Percentiles rank a stretch among this genome's conserved stretches.
Evolutionary conservation across 2,113 vertebrate genomes (phyloP).

Genomic region (Rostratula benghalensis): DNA sequence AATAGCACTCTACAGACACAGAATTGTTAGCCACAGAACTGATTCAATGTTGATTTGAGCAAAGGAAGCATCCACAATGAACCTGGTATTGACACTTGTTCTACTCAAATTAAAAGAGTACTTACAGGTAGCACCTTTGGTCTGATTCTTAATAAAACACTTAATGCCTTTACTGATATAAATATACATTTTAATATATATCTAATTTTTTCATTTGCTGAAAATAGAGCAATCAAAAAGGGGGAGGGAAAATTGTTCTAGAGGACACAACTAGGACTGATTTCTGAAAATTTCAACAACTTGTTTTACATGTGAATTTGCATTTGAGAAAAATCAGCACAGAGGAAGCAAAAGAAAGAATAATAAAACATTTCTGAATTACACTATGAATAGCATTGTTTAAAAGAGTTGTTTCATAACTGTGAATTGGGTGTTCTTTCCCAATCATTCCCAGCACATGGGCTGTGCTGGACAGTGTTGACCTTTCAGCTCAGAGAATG

Average conservation of each 20-base stretch:
- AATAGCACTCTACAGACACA: not conserved
- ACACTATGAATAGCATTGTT: not conserved
- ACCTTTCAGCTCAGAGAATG: conserved; percentile 13
- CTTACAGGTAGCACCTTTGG: not conserved
- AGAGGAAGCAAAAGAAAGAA: not conserved
- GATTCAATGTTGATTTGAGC: not conserved
- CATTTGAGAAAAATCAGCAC: not conserved
- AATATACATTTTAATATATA: not conserved
- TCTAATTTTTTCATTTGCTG: not conserved
- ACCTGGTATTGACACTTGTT: not conserved
- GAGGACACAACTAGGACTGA: not conserved
- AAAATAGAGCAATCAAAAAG: not conserved
- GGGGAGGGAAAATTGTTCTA: not conserved
- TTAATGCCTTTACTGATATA: not conserved
- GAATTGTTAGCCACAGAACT: not conserved
- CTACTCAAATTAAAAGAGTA: not conserved
- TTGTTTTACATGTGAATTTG: not conserved
- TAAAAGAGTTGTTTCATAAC: conserved; percentile 3
- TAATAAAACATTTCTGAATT: not conserved
- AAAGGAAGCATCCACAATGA: not conserved
- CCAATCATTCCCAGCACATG: not conserved
- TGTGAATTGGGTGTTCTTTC: not conserved
- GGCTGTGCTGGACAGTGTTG: not conserved
- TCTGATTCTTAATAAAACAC: not conserved
- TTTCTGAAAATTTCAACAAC: conserved; percentile 3